Evolutionary conservation across 2,797 vertebrate species (phyloP).

Genomic region (Peromyscus melanophrys): DNA sequence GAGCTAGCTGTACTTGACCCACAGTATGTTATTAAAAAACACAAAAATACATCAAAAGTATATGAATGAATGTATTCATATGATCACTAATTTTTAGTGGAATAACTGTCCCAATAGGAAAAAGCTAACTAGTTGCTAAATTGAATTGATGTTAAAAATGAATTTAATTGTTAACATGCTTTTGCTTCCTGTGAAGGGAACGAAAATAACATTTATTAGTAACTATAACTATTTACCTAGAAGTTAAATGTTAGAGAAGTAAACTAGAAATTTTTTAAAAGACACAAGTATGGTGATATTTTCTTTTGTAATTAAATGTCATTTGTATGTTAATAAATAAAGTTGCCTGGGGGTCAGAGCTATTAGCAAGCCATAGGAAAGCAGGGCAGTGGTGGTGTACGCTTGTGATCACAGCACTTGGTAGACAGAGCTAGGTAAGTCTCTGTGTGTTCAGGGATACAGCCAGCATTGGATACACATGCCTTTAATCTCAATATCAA

Average conservation of each 20-base stretch:
- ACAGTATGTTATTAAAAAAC: neutral
- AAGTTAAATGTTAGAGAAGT: neutral
- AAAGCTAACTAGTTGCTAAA: neutral
- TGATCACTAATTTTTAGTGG: neutral
- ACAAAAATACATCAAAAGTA: neutral
- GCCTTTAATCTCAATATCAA: no score
- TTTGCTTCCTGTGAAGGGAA: neutral
- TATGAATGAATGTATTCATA: neutral
- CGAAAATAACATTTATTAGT: neutral
- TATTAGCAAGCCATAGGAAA: no score
- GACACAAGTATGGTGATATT: no score
- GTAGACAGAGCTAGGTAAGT: no score
- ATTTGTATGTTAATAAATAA: no score
- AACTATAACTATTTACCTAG: neutral
- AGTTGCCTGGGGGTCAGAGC: no score
- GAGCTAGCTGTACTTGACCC: neutral
- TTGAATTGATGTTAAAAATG: constrained; percentile 11
- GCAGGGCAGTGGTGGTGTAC: no score
- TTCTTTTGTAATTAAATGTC: no score
- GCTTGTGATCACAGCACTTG: no score
- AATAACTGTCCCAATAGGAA: neutral
- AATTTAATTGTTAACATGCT: neutral
- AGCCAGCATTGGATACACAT: no score
- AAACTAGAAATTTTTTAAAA: neutral
- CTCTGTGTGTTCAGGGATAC: no score